A percentile compares a stretch with the other conserved stretches of the same genome.
These are phyloP conservation scores for Atlantisia rogersi DNA, from an alignment of 2,113 vertebrate genomes.

Conservation along the genomic window DNA sequence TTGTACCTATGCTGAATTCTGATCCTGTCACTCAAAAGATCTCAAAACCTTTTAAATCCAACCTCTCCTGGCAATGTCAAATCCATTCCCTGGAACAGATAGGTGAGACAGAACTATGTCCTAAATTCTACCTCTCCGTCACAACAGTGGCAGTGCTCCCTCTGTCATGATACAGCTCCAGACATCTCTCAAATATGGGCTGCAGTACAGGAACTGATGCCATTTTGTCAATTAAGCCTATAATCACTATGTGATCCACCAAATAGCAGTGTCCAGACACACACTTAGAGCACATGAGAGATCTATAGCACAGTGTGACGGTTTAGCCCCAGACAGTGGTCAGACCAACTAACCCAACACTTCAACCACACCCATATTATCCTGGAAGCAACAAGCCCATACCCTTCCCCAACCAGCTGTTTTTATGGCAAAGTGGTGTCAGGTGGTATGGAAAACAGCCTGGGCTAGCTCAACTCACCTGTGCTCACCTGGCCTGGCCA, in stretches of 20 bases:
- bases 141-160: background rate
- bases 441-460: no score
- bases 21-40: background rate
- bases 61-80: background rate
- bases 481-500: no score
- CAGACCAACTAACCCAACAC: no score
- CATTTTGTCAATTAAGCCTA: background rate
- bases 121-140: background rate
- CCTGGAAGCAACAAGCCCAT: no score
- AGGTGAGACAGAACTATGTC: background rate
- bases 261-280: background rate
- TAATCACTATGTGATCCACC: background rate
- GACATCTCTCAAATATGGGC: background rate
- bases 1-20: background rate
- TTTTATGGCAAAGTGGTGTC: no score
- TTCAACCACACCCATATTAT: no score
- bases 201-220: rapidly evolving
- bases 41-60: background rate
- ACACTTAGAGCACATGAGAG: background rate
- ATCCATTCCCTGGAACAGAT: background rate
- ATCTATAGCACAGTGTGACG: background rate
- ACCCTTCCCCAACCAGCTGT: no score
- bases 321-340: no score
- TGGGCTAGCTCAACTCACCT: no score
- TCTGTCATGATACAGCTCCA: background rate